These are phyloP conservation scores for Platysternon megacephalum DNA, from an alignment of 2,113 vertebrate species.

Conservation along the genomic window DNA sequence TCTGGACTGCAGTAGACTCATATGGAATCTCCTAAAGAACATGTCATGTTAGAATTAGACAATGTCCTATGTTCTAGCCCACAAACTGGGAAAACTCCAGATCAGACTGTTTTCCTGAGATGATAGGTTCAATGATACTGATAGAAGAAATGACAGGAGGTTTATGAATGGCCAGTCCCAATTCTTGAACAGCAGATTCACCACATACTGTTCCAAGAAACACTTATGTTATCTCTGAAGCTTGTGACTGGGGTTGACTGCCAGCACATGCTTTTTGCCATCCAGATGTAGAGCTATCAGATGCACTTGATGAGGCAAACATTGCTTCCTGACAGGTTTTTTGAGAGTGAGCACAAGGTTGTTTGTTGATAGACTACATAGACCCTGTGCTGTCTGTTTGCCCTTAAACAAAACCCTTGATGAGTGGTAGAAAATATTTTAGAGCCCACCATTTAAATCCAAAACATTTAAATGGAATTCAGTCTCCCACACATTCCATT, in stretches of 20 bases:
- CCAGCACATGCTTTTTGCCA: background rate
- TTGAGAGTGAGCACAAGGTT: background rate
- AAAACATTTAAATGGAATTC: background rate
- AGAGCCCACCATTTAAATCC: background rate
- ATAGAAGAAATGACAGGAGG: background rate
- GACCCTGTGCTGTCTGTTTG: background rate
- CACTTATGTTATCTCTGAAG: background rate
- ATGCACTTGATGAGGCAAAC: background rate
- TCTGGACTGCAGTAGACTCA: background rate
- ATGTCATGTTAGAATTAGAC: background rate
- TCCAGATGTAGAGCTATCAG: background rate
- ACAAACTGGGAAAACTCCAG: fast-evolving
- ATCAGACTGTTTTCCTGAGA: background rate
- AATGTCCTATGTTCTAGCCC: background rate
- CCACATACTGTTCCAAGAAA: background rate
- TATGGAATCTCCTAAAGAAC: background rate
- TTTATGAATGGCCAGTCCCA: background rate
- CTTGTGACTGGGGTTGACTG: background rate
- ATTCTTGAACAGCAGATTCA: background rate
- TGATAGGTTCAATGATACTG: background rate
- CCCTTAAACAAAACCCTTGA: background rate
- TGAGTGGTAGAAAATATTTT: background rate
- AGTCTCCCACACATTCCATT: background rate
- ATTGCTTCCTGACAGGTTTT: background rate
- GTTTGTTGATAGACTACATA: background rate